phyloP scores from a whole-genome alignment of 2,113 vertebrate genomes.

The Meles meles region DNA sequence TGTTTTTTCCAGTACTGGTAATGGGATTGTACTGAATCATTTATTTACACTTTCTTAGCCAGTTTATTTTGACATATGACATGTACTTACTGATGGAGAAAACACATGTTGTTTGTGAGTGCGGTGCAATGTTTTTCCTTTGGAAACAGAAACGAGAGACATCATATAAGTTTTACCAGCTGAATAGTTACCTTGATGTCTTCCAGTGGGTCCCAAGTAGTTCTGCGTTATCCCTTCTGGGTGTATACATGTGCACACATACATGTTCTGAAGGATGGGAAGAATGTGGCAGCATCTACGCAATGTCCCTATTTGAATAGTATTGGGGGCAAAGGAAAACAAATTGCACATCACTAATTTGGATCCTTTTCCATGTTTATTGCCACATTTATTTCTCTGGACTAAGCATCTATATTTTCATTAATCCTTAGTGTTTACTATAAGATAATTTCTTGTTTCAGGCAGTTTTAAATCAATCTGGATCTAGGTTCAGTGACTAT shows the following conservation, averaged over 20 bases:
- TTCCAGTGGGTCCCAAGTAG: not conserved
- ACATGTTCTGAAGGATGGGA: not conserved
- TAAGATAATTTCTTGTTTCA: not conserved
- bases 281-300: not conserved
- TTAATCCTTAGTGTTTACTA: not conserved
- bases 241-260: too few relatives aligned
- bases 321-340: not conserved
- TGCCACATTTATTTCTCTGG: not conserved
- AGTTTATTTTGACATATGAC: constrained; percentile 31
- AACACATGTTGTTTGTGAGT: not conserved
- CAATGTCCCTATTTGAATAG: not conserved
- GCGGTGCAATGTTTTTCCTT: not conserved
- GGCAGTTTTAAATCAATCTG: not conserved
- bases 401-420: not conserved
- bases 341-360: not conserved
- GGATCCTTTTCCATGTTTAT: not conserved
- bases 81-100: constrained; percentile 33
- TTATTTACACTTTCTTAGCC: constrained; percentile 35
- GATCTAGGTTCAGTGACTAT: not conserved
- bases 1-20: not conserved
- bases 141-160: not conserved
- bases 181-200: not conserved
- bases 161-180: not conserved
- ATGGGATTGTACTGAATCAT: not conserved
- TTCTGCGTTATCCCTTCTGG: not conserved